Evolutionary conservation across 2,888 invertebrate genomes (phyloP), one percentile per base, ranked within the genome.

Genomic region (Apocheima hispidaria): DNA sequence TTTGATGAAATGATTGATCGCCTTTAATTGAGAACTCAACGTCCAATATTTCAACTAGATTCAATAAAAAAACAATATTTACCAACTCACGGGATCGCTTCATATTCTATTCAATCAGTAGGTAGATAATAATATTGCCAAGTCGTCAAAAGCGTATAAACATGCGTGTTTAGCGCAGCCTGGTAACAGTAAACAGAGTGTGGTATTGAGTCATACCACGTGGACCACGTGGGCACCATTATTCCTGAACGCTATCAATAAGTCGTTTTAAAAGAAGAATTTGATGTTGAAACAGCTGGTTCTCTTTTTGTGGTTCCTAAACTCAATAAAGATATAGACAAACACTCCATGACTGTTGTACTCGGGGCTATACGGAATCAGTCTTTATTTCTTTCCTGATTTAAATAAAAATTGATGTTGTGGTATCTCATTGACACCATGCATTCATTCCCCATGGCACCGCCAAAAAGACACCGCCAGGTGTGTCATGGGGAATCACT

Each of bases 161-260:
- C 43, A 44, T 3, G 10, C 35, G 36, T 36, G 33, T 49, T 49
- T 56, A 41, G 1, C 6, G 53, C 21, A n/a, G 41, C 3, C 20
- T 28, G 14, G 16, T 14, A 46, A 55, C 55, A 30, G 49, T 56
- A 49, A 56, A 56, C 56, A 56, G 28, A 10, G 40, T 28, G 46
- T 20, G 41, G 49, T 57, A 57, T 43, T 57, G 57, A 57, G 57
- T 57, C 57, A 57, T 35, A 51, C 43, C 51, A 58, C 38, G 58
- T 58, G 58, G 35, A 1, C 44, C 9, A 14, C 26, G 14, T 20
- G 36, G 9, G 18, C 20, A 21, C 44, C 55, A 46, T 38, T 28
- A 20, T 16, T 44, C 28, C 16, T 23, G 26, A 28, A 44, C 28
- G 28, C 16, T 14, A 28, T n/a, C n/a, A n/a, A n/a, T n/a, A n/a